phyloP scores from a whole-genome alignment of 2,113 vertebrate species.

The Riparia riparia region DNA sequence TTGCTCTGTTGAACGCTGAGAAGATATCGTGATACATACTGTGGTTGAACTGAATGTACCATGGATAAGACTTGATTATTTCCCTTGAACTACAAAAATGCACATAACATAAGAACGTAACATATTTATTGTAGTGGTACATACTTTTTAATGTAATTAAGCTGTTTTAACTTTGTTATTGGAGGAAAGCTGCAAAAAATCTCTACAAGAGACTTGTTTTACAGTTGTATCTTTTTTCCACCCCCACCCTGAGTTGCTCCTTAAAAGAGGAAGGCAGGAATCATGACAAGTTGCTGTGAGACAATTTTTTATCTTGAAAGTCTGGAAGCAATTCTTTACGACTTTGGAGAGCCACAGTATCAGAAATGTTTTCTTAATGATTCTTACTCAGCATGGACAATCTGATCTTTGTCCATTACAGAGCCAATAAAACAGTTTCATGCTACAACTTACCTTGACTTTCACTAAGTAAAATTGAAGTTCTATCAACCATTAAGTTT shows the following conservation, averaged over 20 bases:
- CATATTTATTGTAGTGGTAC: neutral
- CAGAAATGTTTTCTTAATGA: neutral
- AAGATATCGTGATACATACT: neutral
- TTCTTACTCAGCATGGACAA: neutral
- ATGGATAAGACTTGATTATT: neutral
- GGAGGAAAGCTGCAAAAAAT: neutral
- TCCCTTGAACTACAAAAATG: neutral
- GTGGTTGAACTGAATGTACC: neutral
- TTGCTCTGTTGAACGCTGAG: neutral
- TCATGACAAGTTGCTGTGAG: neutral
- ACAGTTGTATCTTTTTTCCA: neutral
- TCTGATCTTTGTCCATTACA: neutral
- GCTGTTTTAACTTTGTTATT: neutral
- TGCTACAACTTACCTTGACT: neutral
- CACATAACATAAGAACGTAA: neutral
- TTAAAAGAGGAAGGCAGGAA: neutral
- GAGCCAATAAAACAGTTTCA: neutral
- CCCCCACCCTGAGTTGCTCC: fast-evolving
- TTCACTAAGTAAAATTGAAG: neutral
- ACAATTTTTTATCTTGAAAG: neutral
- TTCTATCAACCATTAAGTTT: neutral
- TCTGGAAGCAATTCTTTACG: neutral
- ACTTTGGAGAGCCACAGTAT: neutral
- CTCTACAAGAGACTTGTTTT: neutral
- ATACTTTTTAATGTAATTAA: neutral